Evolutionary conservation across 2,888 invertebrate species (phyloP), one percentile per base, ranked within the genome.

Genomic region (Heliconius ethilla): DNA sequence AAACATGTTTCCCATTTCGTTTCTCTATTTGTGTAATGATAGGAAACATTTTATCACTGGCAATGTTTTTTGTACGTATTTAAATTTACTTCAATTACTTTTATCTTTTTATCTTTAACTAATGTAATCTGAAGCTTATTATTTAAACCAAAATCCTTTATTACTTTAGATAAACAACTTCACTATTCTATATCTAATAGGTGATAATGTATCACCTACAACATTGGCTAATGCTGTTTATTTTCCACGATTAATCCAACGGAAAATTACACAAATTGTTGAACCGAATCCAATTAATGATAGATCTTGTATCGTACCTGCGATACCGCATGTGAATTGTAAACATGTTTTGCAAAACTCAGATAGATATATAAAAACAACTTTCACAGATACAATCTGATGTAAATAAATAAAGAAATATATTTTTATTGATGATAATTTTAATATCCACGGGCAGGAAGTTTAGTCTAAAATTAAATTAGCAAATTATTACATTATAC

Each of bases 251-350:
- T 80, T 78, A 79, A 81, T 80, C 75, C 77, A 62, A 70, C 63
- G 82, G 83, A 84, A 84, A 83, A 83, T 80, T 79, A 82, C 83
- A 79, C 65, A 75, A 73, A 77, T 75, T 77, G 40, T 77, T 77
- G 77, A 79, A 75, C 73, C 45, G 27, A 76, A 65, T 75, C 75
- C 73, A 65, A 79, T 79, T 78, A 78, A 81, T 77, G 70, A 66
- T 33, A 75, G 76, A 79, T 77, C 78, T 51, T 70, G 67, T 77
- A 72, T 77, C 73, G 59, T 81, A 81, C 69, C 80, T 74, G 37
- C 37, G 51, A 69, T 75, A 73, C 59, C n/a, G 27, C 37, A 73
- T 62, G 22, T 59, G 25, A 59, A 73, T 40, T 63, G 70, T 78
- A 80, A 81, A 80, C 79, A 81, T 79, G 75, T 80, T 81, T 78